phyloP scores from a whole-genome alignment of 2,797 vertebrate species.

The Eulemur rubriventer region DNA sequence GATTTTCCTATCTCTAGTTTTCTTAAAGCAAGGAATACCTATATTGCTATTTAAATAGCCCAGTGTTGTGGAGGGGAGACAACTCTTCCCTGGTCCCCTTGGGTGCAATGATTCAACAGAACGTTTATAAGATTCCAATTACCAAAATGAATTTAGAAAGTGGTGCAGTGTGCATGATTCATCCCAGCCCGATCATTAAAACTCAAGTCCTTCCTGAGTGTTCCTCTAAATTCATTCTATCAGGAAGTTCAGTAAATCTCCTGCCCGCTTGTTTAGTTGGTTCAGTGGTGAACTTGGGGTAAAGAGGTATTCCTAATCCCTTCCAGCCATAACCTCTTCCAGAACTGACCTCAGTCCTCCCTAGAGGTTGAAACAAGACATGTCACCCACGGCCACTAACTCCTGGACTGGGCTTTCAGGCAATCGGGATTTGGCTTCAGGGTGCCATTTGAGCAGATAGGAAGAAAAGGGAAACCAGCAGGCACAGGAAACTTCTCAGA shows the following conservation, averaged over 20 bases:
- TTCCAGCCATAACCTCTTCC: not conserved
- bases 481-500: not conserved
- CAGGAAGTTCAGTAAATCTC: not conserved
- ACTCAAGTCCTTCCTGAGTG: not conserved
- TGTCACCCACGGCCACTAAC: not conserved
- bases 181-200: not conserved
- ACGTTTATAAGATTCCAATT: conserved; percentile 54
- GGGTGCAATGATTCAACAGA: not conserved
- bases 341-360: not conserved
- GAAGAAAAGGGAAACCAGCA: not conserved
- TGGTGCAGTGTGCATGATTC: not conserved
- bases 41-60: not conserved
- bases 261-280: not conserved
- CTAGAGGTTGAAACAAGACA: not conserved
- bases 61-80: not conserved
- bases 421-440: not conserved
- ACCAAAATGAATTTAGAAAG: conserved; percentile 49
- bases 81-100: not conserved
- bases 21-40: not conserved
- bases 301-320: not conserved
- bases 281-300: not conserved
- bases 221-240: not conserved
- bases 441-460: not conserved
- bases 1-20: not conserved
- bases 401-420: not conserved